Conservation (phyloP, 2,797 vertebrate species). For the Sebastes nivosus region DNA sequence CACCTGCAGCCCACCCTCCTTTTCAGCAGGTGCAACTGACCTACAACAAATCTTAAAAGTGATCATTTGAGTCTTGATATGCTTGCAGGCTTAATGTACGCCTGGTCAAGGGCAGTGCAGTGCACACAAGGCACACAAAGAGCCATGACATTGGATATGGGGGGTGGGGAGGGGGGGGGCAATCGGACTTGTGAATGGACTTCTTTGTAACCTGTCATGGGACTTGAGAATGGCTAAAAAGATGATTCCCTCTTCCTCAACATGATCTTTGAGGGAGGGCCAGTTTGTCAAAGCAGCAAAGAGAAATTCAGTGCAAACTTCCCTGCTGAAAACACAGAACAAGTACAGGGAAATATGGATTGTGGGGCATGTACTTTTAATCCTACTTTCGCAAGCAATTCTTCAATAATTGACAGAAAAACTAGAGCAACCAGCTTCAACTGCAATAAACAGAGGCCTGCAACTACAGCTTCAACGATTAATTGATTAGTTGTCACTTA, state of each 20-base stretch:
- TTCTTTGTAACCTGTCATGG: slow-evolving; percentile 81
- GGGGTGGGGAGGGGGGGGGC: not conserved
- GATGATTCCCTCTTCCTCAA: slow-evolving; percentile 70
- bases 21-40: slow-evolving; percentile 31
- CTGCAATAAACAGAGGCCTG: not conserved
- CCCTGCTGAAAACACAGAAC: not conserved
- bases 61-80: slow-evolving; percentile 12
- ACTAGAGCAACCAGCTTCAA: not conserved
- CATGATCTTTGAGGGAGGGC: slow-evolving; percentile 46
- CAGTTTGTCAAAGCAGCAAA: slow-evolving; percentile 5
- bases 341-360: not conserved
- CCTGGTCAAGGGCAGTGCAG: slow-evolving; percentile 7
- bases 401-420: slow-evolving; percentile 7
- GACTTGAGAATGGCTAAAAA: slow-evolving; percentile 73
- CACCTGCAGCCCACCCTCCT: slow-evolving; percentile 23
- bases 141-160: slow-evolving; percentile 74
- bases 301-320: not conserved
- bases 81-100: slow-evolving; percentile 21
- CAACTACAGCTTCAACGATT: too few relatives aligned
- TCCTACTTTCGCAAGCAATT: not conserved
- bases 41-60: not conserved
- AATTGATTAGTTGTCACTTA: too few relatives aligned
- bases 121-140: slow-evolving; percentile 57
- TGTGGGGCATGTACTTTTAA: not conserved
- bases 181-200: slow-evolving; percentile 71